phyloP scores from a whole-genome alignment of 2,888 invertebrate genomes.

The Erannis defoliaria region DNA sequence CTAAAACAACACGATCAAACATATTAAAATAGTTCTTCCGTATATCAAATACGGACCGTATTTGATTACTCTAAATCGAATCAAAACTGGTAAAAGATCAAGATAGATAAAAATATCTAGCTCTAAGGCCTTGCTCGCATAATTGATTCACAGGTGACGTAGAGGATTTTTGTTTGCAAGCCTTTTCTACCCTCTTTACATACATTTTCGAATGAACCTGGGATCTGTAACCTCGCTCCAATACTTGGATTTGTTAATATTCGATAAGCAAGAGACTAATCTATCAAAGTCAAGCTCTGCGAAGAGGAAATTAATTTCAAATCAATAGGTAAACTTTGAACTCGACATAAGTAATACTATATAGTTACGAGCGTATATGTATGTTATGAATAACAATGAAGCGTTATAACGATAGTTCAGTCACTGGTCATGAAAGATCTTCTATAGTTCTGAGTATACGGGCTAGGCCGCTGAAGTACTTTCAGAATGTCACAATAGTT shows the following conservation, averaged over 20 bases:
- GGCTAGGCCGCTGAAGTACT: too few relatives aligned
- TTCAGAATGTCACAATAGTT: too few relatives aligned
- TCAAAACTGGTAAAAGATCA: neutral
- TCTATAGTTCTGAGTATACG: too few relatives aligned
- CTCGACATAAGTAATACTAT: conserved; percentile 10
- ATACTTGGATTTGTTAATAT: conserved; percentile 23
- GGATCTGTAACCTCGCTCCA: neutral
- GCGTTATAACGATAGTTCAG: too few relatives aligned
- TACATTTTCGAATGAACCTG: neutral
- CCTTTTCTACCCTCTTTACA: conserved; percentile 20
- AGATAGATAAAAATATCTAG: neutral
- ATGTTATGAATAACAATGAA: too few relatives aligned
- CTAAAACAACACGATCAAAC: too few relatives aligned
- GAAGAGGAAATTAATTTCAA: conserved; percentile 32
- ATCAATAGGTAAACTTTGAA: conserved; percentile 27
- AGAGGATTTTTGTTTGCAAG: conserved; percentile 13
- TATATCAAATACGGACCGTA: too few relatives aligned
- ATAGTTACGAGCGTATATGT: neutral
- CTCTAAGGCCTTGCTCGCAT: neutral
- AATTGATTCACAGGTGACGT: neutral
- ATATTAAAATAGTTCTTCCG: conserved; percentile 48
- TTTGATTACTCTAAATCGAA: neutral
- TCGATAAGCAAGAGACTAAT: conserved; percentile 28
- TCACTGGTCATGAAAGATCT: too few relatives aligned
- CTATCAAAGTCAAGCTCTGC: conserved; percentile 38